A percentile compares a stretch with the other conserved stretches of the same genome.
Evolutionary conservation across 2,113 vertebrate species (phyloP).

Genomic region (Cynoglossus semilaevis): DNA sequence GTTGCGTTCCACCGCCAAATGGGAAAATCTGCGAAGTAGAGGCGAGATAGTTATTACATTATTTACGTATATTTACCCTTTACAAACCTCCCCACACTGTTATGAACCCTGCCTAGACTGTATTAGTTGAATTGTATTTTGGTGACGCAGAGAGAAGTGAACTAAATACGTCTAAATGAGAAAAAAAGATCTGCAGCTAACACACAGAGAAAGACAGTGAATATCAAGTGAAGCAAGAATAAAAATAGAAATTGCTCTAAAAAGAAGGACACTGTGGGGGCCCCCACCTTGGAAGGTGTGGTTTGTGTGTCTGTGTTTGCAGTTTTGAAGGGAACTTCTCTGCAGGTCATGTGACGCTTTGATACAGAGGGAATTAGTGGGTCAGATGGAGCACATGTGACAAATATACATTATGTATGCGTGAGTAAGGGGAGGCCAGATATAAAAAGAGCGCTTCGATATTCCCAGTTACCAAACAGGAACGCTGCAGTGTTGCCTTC

Average conservation of each 20-base stretch:
- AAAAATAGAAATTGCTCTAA: neutral
- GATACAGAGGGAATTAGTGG: constrained; percentile 59
- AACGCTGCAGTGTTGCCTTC: constrained; percentile 38
- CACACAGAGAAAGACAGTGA: neutral
- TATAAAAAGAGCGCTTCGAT: constrained; percentile 70
- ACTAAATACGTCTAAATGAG: neutral
- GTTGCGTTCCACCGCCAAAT: too few relatives aligned
- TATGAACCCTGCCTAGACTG: too few relatives aligned
- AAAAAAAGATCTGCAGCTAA: neutral
- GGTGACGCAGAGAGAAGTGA: neutral
- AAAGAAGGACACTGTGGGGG: neutral
- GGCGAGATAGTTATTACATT: too few relatives aligned
- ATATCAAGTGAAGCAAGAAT: neutral
- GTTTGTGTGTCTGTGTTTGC: constrained; percentile 10
- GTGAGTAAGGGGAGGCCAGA: constrained; percentile 43
- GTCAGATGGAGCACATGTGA: constrained; percentile 71
- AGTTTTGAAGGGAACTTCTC: constrained; percentile 42
- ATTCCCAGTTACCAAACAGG: constrained; percentile 56
- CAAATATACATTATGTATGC: constrained; percentile 71
- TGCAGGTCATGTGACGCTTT: constrained; percentile 59
- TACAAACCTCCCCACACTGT: too few relatives aligned
- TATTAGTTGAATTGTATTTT: too few relatives aligned
- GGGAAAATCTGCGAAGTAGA: too few relatives aligned
- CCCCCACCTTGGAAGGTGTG: too few relatives aligned
- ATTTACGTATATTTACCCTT: too few relatives aligned